These are phyloP conservation scores for Dicrostonyx torquatus DNA, from an alignment of 2,797 vertebrate species.

Conservation along the genomic window DNA sequence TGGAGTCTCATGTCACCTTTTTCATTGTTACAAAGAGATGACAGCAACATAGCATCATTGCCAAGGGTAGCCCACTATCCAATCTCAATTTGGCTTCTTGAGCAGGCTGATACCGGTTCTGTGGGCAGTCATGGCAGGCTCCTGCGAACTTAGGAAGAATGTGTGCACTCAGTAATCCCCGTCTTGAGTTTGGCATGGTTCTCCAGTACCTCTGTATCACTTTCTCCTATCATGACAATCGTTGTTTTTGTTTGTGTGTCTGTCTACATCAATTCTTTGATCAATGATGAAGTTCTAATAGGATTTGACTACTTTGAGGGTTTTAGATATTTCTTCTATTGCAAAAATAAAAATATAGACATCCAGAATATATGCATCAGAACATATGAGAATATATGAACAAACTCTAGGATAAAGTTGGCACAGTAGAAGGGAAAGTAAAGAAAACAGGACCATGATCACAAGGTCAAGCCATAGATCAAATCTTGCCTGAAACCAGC, in stretches of 20 bases:
- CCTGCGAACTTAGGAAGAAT: background rate
- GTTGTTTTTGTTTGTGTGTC: background rate
- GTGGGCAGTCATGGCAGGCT: background rate
- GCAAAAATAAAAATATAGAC: background rate
- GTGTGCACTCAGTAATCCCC: background rate
- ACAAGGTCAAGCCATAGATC: background rate
- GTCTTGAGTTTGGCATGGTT: background rate
- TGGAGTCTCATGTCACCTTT: background rate
- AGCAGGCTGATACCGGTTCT: background rate
- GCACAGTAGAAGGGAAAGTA: background rate
- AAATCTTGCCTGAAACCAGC: background rate
- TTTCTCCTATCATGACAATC: background rate
- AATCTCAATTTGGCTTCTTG: background rate
- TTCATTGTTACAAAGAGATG: background rate
- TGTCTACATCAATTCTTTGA: constrained; percentile 3
- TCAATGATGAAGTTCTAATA: background rate
- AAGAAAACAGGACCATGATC: background rate
- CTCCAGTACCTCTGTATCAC: background rate
- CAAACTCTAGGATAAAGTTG: background rate
- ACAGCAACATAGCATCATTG: background rate
- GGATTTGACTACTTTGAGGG: background rate
- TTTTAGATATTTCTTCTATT: background rate
- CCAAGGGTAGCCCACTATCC: too few species aligned
- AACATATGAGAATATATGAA: background rate
- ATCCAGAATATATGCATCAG: background rate